Evolutionary conservation across 1,140 invertebrate genomes (phyloP), one percentile per base, ranked within the genome.

Genomic region (Nephotettix cincticeps): DNA sequence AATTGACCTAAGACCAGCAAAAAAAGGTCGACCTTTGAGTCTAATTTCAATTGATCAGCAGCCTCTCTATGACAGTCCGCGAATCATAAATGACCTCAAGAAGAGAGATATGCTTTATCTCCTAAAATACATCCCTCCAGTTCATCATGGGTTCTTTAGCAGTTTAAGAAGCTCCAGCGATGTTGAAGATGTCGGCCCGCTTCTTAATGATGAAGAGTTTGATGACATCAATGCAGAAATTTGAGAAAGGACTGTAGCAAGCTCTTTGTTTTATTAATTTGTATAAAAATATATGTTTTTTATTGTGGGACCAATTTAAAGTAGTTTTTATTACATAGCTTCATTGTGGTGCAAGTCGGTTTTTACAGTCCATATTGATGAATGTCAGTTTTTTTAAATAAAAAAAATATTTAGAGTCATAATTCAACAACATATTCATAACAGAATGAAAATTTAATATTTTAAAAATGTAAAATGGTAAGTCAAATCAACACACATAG

Each of bases 111-210:
- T 71, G 61, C 19, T 67, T 1, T 67, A 2, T 23, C 32, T 67
- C 1, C 43, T 71, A 13, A 54, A 72, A 23, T 69, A 72, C 43
- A 72, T 56, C 29, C 66, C 47, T 27, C 58, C 69, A 4, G 23
- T 66, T 2, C 40, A 67, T 19, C 71, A 73, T 28, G 27, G 17
- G 1, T 72, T 66, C 32, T 65, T 73, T 58, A 73, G n/a, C 19
- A 40, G 14, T 45, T 47, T 63, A 17, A 66, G 25, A 47, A 32
- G 68, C 14, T 4, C 1, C 68, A 56, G 25, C 1, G 47, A 58
- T 1, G 23, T 30, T n/a, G 47, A 69, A 69, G 47, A 69, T 30
- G 4, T 56, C 1, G 68, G 68, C 14, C 21, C 25, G 1, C 51
- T 69, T 61, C 6, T 11, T n/a, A 6, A 25, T 27, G n/a, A 9